Evolutionary conservation across 2,888 invertebrate species (phyloP).

Genomic region (Scaptomyza parva): DNA sequence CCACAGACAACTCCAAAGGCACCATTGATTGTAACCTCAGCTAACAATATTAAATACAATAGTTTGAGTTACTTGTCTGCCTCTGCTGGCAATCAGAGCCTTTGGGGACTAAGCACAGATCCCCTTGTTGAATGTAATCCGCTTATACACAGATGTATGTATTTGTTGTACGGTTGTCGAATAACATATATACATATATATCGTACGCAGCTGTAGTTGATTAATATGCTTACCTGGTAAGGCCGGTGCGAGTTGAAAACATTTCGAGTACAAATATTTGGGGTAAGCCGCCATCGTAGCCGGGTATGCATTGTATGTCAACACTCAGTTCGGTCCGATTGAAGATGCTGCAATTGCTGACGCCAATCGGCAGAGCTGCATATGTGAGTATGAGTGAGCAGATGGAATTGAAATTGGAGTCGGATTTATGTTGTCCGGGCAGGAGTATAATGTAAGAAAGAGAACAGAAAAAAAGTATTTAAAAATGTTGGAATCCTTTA

Average conservation of each 20-base stretch:
- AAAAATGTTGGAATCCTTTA: constrained; percentile 20
- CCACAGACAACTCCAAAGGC: constrained; percentile 4
- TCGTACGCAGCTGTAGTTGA: constrained; percentile 50
- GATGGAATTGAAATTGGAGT: constrained; percentile 8
- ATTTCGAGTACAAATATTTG: constrained; percentile 94
- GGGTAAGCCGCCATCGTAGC: constrained; percentile 95
- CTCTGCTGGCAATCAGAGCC: constrained; percentile 46
- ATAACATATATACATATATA: too few relatives aligned
- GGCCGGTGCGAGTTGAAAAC: constrained; percentile 85
- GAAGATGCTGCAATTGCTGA: constrained; percentile 93
- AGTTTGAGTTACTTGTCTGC: constrained; percentile 45
- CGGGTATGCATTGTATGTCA: constrained; percentile 92
- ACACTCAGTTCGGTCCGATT: constrained; percentile 94
- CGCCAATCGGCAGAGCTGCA: constrained; percentile 93
- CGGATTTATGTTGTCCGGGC: constrained; percentile 42
- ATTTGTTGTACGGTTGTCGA: constrained; percentile 28
- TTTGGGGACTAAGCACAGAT: constrained; percentile 25
- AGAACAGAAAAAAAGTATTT: constrained; percentile 6
- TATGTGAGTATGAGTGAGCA: constrained; percentile 54
- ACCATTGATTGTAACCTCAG: constrained; percentile 19
- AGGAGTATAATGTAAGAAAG: constrained; percentile 66
- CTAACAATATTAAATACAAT: constrained; percentile 16
- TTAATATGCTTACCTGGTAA: constrained; percentile 84
- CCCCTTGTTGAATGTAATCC: constrained; percentile 45
- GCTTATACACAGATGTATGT: constrained; percentile 49